These are phyloP conservation scores for Puma concolor DNA, from an alignment of 2,113 vertebrate species.

Conservation along the genomic window DNA sequence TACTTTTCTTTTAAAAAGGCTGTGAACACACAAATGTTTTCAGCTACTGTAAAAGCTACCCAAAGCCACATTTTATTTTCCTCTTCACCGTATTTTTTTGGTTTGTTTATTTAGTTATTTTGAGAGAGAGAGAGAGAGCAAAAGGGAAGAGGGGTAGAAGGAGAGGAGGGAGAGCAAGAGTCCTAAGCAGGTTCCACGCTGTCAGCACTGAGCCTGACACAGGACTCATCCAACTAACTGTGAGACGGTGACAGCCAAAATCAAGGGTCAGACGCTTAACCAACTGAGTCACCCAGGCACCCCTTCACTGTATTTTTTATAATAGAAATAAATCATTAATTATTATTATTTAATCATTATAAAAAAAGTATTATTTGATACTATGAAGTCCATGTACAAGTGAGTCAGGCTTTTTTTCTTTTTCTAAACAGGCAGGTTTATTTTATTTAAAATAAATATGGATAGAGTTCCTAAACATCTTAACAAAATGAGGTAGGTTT, in stretches of 20 bases:
- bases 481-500: background rate
- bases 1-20: background rate
- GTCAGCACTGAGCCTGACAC: too few relatives aligned
- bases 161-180: too few relatives aligned
- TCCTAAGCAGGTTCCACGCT: too few relatives aligned
- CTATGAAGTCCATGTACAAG: background rate
- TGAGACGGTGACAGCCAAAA: too few relatives aligned
- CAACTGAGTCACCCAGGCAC: too few relatives aligned
- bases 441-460: constrained; percentile 26
- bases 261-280: too few relatives aligned
- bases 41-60: background rate
- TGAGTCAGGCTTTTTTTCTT: background rate
- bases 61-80: background rate
- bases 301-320: background rate
- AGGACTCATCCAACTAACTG: too few relatives aligned
- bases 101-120: too few relatives aligned
- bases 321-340: background rate
- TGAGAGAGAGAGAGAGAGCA: too few relatives aligned
- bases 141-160: too few relatives aligned
- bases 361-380: background rate
- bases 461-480: background rate
- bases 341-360: background rate
- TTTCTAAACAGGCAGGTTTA: background rate
- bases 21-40: background rate
- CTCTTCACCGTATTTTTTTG: background rate